Base-by-base conservation (phyloP, 2,888 invertebrate species). In the Lottia scabra region DNA sequence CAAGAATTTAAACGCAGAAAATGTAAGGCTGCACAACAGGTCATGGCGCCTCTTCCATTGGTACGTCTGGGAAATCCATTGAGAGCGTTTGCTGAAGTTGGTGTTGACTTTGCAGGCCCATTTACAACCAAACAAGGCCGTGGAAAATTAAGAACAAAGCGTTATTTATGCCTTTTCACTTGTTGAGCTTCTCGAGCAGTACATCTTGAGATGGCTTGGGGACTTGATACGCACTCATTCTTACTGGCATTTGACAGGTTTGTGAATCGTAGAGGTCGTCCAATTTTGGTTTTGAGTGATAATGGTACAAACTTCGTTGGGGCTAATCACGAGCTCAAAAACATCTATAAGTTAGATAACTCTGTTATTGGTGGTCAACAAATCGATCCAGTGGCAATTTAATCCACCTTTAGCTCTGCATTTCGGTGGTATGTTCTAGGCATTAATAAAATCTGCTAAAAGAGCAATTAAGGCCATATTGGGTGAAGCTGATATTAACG, bases 341-440 rank as follows among this genome's bases (percentile, higher is more conserved):
- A 70, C 44, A 46, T 73, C n/a, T 44, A 16, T 23, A 19, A 19
- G 44, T 38, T 78, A 27, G 72, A 76, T 15, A 26, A 66, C 23
- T 56, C 69, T 4, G 68, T 71, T 44, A 69, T 77, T 10, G 30
- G 48, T 65, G 13, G 66, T 75, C 23, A 72, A 63, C 45, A 30
- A 65, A 23, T 69, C 70, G 12, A 65, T 75, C 13, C n/a, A 66
- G 44, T 77, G 75, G 75, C 45, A 69, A 16, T 79, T 81, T 43
- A 77, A 76, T 68, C 80, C 76, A 10, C 78, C 81, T 48, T 2
- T 69, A 0, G 77, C 78, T 4, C 80, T 78, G 48, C 76, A 81
- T 63, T 76, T 74, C 19, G 75, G 77, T 66, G 78, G 12, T 2
- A 71, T 75, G 8, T 76, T 77, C 65, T 75, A 80, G 62, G 62